Conservation (phyloP, 2,113 vertebrate genomes). For the Hydrochoerus hydrochaeris region DNA sequence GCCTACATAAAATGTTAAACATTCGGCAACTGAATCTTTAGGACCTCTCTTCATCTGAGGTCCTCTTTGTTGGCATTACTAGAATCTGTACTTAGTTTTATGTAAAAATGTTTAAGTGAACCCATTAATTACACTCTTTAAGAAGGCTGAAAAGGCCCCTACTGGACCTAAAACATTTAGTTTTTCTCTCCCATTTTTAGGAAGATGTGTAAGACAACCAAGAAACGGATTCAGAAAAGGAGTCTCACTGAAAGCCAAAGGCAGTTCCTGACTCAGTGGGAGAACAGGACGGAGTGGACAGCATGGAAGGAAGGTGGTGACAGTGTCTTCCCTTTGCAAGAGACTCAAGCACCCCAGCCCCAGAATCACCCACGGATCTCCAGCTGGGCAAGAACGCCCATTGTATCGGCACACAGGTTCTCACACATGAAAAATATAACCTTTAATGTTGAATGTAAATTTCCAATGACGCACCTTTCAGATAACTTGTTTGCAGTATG, state of each 20-base stretch:
- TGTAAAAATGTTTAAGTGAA: background rate
- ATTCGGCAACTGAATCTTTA: background rate
- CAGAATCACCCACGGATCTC: background rate
- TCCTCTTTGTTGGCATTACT: background rate
- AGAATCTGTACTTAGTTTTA: constrained; percentile 18
- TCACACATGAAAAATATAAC: background rate
- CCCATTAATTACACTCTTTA: background rate
- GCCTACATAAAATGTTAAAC: background rate
- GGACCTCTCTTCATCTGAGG: constrained; percentile 20
- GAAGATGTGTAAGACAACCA: background rate
- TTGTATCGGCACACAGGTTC: background rate
- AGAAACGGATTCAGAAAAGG: background rate
- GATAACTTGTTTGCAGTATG: background rate
- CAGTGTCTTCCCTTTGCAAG: background rate
- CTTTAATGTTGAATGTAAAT: background rate
- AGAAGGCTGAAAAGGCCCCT: background rate
- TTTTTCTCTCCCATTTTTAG: background rate
- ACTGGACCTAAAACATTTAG: background rate
- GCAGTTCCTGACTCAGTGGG: background rate
- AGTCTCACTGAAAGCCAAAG: background rate
- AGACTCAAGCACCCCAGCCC: background rate
- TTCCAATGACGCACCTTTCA: background rate
- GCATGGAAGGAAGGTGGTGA: rapidly evolving
- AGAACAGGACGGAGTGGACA: background rate
- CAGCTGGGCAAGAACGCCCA: background rate